A percentile compares a stretch with the other conserved stretches of the same genome.
phyloP scores from a whole-genome alignment of 2,113 vertebrate genomes.

The Bagarius yarrelli region DNA sequence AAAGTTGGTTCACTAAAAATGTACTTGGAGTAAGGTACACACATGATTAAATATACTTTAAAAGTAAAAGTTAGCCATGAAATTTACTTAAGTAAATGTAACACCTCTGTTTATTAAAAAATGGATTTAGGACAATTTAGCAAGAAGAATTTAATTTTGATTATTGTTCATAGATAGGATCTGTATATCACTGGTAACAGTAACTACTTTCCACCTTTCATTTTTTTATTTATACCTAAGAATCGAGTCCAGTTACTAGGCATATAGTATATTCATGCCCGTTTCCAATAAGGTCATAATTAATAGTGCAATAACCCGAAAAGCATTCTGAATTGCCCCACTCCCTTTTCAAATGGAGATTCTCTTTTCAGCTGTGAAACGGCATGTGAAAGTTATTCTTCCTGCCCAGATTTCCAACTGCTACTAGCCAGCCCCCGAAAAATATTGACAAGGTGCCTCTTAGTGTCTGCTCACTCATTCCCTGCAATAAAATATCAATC shows the following conservation, averaged over 20 bases:
- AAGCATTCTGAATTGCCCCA: slow-evolving; percentile 14
- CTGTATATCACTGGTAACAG: background rate
- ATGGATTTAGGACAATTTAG: background rate
- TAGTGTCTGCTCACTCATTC: slow-evolving; percentile 51
- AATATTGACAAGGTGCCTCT: slow-evolving; percentile 43
- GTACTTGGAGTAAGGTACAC: too few species aligned
- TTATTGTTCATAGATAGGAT: background rate
- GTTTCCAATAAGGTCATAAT: background rate
- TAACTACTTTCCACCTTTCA: background rate
- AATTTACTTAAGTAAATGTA: too few species aligned
- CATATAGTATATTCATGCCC: background rate
- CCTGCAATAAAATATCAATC: slow-evolving; percentile 61
- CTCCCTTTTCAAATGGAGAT: background rate
- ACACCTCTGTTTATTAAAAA: too few species aligned
- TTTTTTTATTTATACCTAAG: background rate
- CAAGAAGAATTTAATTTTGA: background rate
- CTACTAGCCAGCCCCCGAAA: slow-evolving; percentile 35
- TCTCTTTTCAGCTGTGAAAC: slow-evolving; percentile 10
- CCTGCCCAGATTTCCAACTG: slow-evolving; percentile 37
- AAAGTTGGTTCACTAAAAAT: too few species aligned
- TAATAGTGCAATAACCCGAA: slow-evolving; percentile 7
- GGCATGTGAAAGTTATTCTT: slow-evolving; percentile 39
- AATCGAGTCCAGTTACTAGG: background rate
- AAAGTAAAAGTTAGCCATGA: too few species aligned
- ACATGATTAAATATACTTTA: too few species aligned